A percentile compares a stretch with the other conserved stretches of the same genome.
Evolutionary conservation across 2,113 vertebrate species (phyloP).

Genomic region (Thunnus thynnus): DNA sequence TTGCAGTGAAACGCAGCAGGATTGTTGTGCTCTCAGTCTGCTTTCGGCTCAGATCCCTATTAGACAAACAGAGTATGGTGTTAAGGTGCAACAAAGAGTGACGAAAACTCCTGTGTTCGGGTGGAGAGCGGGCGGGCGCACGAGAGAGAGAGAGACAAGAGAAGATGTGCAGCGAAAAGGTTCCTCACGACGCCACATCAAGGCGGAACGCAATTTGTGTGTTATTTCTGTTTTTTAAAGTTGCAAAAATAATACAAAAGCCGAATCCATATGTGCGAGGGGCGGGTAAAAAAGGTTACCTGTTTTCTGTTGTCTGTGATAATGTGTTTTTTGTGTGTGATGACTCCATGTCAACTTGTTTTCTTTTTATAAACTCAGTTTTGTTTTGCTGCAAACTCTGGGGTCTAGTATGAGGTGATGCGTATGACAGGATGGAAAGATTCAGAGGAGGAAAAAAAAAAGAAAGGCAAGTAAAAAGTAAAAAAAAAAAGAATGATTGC

Average conservation of each 20-base stretch:
- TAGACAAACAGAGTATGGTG: constrained; percentile 81
- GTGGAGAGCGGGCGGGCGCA: constrained; percentile 37
- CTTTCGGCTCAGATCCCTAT: constrained; percentile 80
- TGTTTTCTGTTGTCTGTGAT: constrained; percentile 63
- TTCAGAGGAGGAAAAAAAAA: constrained; percentile 17
- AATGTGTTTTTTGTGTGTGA: constrained; percentile 48
- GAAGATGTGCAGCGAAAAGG: constrained; percentile 35
- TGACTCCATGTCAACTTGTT: constrained; percentile 69
- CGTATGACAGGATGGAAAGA: constrained; percentile 57
- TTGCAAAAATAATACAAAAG: constrained; percentile 72
- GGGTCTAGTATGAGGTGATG: constrained; percentile 30
- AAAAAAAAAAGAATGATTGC: constrained; percentile 46
- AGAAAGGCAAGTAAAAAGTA: constrained; percentile 3
- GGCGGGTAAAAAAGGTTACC: constrained; percentile 50
- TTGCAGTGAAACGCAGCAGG: constrained; percentile 78
- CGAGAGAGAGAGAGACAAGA: constrained; percentile 18
- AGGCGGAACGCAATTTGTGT: constrained; percentile 67
- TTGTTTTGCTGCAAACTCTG: constrained; percentile 59
- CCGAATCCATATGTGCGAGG: constrained; percentile 45
- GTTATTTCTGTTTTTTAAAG: constrained; percentile 72
- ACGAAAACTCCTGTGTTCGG: constrained; percentile 67
- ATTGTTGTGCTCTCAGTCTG: constrained; percentile 77
- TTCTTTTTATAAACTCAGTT: constrained; percentile 69
- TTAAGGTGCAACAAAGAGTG: constrained; percentile 81
- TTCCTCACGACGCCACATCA: constrained; percentile 67